phyloP scores from a whole-genome alignment of 2,113 vertebrate genomes.

The Ceyx cyanopectus region DNA sequence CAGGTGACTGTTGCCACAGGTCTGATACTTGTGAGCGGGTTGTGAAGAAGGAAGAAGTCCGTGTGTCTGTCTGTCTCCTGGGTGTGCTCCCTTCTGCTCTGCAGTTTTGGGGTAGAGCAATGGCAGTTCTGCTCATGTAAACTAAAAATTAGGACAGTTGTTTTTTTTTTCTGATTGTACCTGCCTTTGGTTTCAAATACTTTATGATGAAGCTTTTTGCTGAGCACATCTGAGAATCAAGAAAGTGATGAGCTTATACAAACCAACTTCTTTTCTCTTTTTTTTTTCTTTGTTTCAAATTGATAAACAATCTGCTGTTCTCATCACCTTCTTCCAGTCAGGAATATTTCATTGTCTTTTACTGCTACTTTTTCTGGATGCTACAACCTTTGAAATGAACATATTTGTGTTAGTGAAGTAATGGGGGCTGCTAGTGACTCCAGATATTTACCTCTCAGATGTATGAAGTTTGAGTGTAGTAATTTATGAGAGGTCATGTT shows the following conservation, averaged over 20 bases:
- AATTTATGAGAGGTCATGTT: not conserved
- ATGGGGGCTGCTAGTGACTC: not conserved
- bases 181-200: not conserved
- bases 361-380: not conserved
- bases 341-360: not conserved
- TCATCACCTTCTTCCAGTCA: not conserved
- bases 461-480: not conserved
- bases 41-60: not conserved
- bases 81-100: not conserved
- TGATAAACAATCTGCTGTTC: not conserved
- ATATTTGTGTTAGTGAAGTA: not conserved
- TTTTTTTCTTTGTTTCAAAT: fast-evolving
- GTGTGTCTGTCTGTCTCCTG: not conserved
- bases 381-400: not conserved
- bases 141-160: not conserved
- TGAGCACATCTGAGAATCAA: not conserved
- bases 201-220: not conserved
- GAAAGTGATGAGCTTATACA: not conserved
- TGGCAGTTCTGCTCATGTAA: not conserved
- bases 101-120: not conserved
- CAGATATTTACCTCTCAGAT: not conserved
- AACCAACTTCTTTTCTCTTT: not conserved
- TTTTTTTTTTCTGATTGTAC: not conserved
- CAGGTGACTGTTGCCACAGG: not conserved
- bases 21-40: fast-evolving